These are phyloP conservation scores for Syrista parreyssii DNA, from an alignment of 2,888 invertebrate genomes.

Conservation along the genomic window DNA sequence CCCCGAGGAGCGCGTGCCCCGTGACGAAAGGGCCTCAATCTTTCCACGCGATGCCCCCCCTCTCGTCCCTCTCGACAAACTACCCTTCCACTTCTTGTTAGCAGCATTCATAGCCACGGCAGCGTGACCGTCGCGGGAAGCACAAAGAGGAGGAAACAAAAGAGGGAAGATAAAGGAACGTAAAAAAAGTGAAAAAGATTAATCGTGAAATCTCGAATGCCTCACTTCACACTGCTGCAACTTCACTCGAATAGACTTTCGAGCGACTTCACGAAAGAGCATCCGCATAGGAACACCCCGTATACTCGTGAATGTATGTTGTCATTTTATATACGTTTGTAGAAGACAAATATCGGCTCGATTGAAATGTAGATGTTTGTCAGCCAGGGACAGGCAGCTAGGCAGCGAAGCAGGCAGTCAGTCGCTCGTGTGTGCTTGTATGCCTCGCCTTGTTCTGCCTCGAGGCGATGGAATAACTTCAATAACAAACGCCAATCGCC, in stretches of 20 bases:
- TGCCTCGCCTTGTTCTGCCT: slow-evolving; percentile 57
- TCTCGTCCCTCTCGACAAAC: background rate
- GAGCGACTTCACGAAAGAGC: background rate
- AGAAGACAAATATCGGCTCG: slow-evolving; percentile 32
- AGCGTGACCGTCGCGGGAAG: background rate
- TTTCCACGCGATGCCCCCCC: background rate
- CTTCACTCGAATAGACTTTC: background rate
- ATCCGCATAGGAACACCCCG: slow-evolving; percentile 17
- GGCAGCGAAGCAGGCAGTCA: background rate
- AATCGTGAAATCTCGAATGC: background rate
- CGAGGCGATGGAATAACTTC: slow-evolving; percentile 60
- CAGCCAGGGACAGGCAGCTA: slow-evolving; percentile 44
- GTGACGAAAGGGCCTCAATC: background rate
- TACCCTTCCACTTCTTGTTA: background rate
- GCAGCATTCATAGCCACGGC: background rate
- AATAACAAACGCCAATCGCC: slow-evolving; percentile 49
- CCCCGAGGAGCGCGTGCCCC: background rate
- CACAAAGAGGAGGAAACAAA: background rate
- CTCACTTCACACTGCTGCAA: background rate
- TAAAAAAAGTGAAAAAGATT: background rate
- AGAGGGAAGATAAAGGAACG: background rate
- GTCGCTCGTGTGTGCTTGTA: slow-evolving; percentile 14
- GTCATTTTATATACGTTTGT: slow-evolving; percentile 22
- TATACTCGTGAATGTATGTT: slow-evolving; percentile 15
- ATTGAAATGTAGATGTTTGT: slow-evolving; percentile 51